A percentile compares a stretch with the other conserved stretches of the same genome.
phyloP scores from a whole-genome alignment of 1,140 invertebrate species.

The Lepidotrigona ventralis region DNA sequence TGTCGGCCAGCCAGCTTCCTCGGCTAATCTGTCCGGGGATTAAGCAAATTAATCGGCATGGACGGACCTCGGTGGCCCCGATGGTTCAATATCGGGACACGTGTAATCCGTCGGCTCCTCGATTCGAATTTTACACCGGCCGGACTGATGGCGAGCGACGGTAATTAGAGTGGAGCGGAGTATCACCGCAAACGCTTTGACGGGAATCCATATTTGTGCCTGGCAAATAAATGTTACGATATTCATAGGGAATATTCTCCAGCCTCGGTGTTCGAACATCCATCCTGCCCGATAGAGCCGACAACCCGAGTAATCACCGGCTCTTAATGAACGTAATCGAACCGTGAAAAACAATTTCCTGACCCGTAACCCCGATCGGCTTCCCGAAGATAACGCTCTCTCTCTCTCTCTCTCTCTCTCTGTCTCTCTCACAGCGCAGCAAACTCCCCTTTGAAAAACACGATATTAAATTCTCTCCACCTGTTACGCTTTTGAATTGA shows the following conservation, averaged over 20 bases:
- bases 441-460: too few relatives aligned
- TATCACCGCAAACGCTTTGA: conserved; percentile 43
- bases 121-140: conserved; percentile 35
- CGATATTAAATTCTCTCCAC: background rate
- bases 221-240: conserved; percentile 52
- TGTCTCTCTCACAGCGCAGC: background rate
- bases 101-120: conserved; percentile 29
- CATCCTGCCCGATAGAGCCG: background rate
- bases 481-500: background rate
- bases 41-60: conserved; percentile 49
- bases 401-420: too few relatives aligned
- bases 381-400: background rate
- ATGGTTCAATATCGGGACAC: conserved; percentile 41
- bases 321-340: background rate
- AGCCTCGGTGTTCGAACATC: background rate
- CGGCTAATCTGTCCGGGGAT: conserved; percentile 37
- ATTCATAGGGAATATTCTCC: conserved; percentile 5
- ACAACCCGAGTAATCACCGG: conserved; percentile 2
- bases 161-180: conserved; percentile 40
- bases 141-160: background rate
- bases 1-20: background rate
- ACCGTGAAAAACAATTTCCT: background rate
- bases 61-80: background rate
- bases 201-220: conserved; percentile 43
- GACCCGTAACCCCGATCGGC: background rate